Evolutionary conservation across 2,113 vertebrate species (phyloP).

Genomic region (Paracanthobrama guichenoti): DNA sequence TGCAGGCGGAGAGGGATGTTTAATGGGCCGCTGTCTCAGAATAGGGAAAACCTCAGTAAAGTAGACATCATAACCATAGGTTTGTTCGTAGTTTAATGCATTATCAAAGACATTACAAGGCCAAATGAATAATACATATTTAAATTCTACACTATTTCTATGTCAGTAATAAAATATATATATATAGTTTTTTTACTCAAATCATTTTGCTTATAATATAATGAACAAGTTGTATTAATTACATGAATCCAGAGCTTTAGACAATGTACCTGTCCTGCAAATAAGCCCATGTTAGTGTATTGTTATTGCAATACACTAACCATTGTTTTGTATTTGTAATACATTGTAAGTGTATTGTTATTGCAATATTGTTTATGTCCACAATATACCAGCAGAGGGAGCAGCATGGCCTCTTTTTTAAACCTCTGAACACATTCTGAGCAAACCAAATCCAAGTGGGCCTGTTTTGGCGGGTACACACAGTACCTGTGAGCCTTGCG

Average conservation of each 20-base stretch:
- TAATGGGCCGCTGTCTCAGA: constrained; percentile 21
- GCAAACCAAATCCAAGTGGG: neutral
- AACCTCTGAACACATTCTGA: neutral
- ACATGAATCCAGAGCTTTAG: neutral
- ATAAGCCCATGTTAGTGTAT: neutral
- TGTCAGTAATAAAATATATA: neutral
- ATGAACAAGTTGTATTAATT: neutral
- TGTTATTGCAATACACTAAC: neutral
- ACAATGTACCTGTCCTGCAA: neutral
- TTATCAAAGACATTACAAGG: neutral
- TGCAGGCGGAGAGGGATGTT: constrained; percentile 50
- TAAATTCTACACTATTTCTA: neutral
- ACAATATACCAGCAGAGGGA: constrained; percentile 65
- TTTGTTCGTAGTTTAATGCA: neutral
- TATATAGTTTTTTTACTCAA: neutral
- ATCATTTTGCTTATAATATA: neutral
- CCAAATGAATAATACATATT: neutral
- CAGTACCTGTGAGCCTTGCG: constrained; percentile 72
- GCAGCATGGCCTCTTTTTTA: constrained; percentile 53
- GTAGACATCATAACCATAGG: neutral
- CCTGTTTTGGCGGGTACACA: neutral
- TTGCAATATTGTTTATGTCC: constrained; percentile 12
- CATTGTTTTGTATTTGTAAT: too few species aligned
- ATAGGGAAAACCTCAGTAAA: constrained; percentile 6
- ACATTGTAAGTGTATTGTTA: too few species aligned